Percentiles rank a stretch among this genome's conserved stretches.
These are phyloP conservation scores for Drosophila nr. perissopoda DNA, from an alignment of 2,888 invertebrate species.

Conservation along the genomic window DNA sequence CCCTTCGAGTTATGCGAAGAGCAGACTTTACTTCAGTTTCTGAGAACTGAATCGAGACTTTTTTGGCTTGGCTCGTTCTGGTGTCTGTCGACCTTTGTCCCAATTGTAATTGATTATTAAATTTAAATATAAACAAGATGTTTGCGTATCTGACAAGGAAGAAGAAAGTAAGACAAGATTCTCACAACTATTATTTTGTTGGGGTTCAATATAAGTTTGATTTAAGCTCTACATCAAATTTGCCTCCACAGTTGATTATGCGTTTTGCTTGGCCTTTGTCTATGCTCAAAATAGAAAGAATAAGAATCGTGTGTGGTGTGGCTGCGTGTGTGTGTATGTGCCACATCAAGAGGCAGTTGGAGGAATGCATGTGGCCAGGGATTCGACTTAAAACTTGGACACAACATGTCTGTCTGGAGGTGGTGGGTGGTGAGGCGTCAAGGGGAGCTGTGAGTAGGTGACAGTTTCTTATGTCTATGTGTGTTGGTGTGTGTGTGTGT, in stretches of 20 bases:
- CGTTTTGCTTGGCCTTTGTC: background rate
- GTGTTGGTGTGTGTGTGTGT: background rate
- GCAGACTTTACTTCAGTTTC: background rate
- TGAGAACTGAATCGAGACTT: background rate
- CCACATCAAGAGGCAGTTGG: background rate
- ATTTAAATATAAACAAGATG: background rate
- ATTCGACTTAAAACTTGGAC: constrained; percentile 5
- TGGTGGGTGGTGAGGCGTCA: background rate
- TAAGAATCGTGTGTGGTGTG: background rate
- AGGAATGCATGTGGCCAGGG: background rate
- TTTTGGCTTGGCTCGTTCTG: background rate
- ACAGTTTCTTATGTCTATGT: constrained; percentile 2
- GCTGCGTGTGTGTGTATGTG: background rate
- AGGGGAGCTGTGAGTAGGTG: background rate
- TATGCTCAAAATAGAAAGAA: background rate
- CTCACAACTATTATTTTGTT: background rate
- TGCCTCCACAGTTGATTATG: constrained; percentile 1
- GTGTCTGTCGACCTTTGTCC: background rate
- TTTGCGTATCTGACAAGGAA: background rate
- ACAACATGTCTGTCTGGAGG: background rate
- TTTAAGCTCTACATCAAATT: background rate
- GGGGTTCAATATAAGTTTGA: background rate
- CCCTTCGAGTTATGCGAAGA: background rate
- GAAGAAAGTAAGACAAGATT: background rate
- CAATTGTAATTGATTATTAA: background rate